phyloP scores from a whole-genome alignment of 2,888 invertebrate species.

The Chydorus sphaericus region DNA sequence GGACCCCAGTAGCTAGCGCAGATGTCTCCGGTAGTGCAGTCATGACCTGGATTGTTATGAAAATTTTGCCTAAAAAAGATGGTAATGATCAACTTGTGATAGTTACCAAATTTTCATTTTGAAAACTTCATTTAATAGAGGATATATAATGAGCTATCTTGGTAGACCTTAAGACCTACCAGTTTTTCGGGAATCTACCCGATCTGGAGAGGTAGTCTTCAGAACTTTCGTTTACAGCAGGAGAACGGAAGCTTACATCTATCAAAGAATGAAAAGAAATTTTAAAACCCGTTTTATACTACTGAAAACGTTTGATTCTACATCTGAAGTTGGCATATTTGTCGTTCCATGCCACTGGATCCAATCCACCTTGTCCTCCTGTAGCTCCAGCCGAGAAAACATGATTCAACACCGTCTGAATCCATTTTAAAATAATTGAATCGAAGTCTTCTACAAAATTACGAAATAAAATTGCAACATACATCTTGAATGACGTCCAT shows the following conservation, averaged over 20 bases:
- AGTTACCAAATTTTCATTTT: too few species aligned
- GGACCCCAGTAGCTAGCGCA: conserved; percentile 10
- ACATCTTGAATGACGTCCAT: conserved; percentile 7
- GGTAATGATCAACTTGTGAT: too few species aligned
- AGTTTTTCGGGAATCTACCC: conserved; percentile 10
- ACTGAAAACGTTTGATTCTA: too few species aligned
- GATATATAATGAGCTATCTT: too few species aligned
- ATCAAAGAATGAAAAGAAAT: too few species aligned
- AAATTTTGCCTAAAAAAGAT: too few species aligned
- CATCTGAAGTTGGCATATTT: conserved; percentile 8
- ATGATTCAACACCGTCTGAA: conserved; percentile 4
- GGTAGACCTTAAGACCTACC: too few species aligned
- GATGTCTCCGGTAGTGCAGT: conserved; percentile 1
- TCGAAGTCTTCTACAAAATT: too few species aligned
- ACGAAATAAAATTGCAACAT: too few species aligned
- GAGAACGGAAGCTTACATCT: conserved; percentile 1
- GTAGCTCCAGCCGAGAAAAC: background rate
- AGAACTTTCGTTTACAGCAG: background rate
- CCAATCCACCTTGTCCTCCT: background rate
- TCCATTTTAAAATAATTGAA: too few species aligned
- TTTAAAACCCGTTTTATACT: too few species aligned
- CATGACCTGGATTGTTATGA: conserved; percentile 9
- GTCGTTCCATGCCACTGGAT: conserved; percentile 7
- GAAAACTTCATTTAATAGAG: too few species aligned
- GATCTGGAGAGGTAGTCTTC: conserved; percentile 2